Evolutionary conservation across 1,140 invertebrate genomes (phyloP), one percentile per base, ranked within the genome.

Genomic region (Philopotamus ludificatus): DNA sequence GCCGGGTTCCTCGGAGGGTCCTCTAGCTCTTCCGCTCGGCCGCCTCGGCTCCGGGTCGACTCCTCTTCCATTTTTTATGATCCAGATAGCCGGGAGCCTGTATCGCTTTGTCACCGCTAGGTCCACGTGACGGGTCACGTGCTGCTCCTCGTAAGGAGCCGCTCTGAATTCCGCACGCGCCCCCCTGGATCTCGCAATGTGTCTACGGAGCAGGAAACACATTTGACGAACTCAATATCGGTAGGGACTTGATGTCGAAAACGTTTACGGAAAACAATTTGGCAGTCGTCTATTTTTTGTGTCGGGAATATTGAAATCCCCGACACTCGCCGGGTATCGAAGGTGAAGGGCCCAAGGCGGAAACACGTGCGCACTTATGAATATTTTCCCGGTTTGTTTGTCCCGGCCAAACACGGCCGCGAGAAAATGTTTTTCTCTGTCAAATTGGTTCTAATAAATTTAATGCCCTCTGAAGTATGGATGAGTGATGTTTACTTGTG

Each of bases 171-270:
- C 12, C 12, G 12, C 12, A 34, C 28, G 28, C 12, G 28, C 28
- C 12, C 28, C 28, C n/a, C n/a, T n/a, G 28, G 28, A 34, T 34
- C 28, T 7, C 28, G 12, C 28, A n/a, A n/a, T 34, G 28, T 34
- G 28, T 34, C 28, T 34, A 12, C 28, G 4, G 4, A 12, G 28
- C 44, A 47, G 18, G 15, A 20, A 12, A 47, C 44, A 34, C 44
- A 12, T 47, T 47, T 16, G 44, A 47, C 44, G 44, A 47, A 47
- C 44, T 47, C 44, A 47, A 47, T 47, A 47, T 47, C 44, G 44
- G 18, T 9, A 20, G 44, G 44, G 44, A 47, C 44, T 47, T 20
- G 44, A 47, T 47, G 44, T 47, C 44, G 44, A 12, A 20, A 47
- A 47, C 44, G 44, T 20, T 47, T 20, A 47, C 44, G 44, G 18